Evolutionary conservation across 2,113 vertebrate genomes (phyloP).

Genomic region (Microcebus jonahi): DNA sequence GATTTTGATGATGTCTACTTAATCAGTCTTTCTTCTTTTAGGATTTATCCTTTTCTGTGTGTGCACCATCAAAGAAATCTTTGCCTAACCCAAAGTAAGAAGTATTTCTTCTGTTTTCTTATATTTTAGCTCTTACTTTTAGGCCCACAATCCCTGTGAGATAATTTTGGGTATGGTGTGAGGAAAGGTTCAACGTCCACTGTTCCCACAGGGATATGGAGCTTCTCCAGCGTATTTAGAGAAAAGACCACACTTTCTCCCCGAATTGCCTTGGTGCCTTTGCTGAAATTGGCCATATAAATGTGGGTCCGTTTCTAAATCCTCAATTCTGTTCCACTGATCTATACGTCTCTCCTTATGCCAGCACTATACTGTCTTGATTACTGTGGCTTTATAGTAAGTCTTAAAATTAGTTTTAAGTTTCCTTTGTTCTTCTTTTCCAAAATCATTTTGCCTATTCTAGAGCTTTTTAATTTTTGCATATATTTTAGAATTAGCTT

Average conservation of each 20-base stretch:
- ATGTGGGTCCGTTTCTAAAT: neutral
- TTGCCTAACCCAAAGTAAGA: neutral
- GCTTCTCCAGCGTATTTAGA: neutral
- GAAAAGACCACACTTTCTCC: neutral
- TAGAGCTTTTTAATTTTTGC: neutral
- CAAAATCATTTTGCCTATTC: too few relatives aligned
- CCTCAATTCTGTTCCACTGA: neutral
- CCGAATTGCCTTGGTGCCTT: neutral
- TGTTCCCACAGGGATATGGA: neutral
- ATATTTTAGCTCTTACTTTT: neutral
- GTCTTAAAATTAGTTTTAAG: too few relatives aligned
- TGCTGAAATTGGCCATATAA: neutral
- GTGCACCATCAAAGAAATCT: neutral
- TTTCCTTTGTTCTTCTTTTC: too few relatives aligned
- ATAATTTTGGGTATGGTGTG: neutral
- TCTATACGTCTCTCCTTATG: neutral
- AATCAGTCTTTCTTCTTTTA: conserved; percentile 15
- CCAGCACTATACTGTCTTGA: neutral
- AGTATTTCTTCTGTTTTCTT: neutral
- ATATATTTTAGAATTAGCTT: neutral
- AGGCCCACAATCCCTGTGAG: neutral
- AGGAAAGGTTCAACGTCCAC: neutral
- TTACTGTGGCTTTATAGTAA: neutral
- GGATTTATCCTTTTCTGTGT: neutral
- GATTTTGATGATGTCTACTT: neutral